A percentile compares a stretch with the other conserved stretches of the same genome.
These are phyloP conservation scores for Siniperca chuatsi DNA, from an alignment of 2,113 vertebrate genomes.

Conservation along the genomic window DNA sequence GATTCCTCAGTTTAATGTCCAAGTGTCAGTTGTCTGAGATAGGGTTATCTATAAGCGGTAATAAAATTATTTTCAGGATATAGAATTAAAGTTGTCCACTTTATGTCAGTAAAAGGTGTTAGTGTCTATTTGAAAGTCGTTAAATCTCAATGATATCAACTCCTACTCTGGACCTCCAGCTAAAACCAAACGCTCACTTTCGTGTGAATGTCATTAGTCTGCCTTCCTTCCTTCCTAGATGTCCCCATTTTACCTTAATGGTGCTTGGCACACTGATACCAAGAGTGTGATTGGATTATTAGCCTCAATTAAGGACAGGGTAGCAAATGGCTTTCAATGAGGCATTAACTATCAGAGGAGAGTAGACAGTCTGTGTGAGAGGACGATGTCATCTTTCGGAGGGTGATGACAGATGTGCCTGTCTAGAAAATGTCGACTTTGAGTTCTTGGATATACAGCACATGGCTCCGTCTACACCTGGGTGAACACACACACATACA, in stretches of 20 bases:
- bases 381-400: constrained; percentile 53
- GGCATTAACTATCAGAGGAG: constrained; percentile 71
- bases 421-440: constrained; percentile 31
- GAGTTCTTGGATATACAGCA: constrained; percentile 4
- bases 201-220: constrained; percentile 64
- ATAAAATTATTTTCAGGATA: constrained; percentile 32
- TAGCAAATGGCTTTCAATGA: constrained; percentile 76
- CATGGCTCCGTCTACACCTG: not conserved
- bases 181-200: constrained; percentile 24
- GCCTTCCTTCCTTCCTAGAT: constrained; percentile 46
- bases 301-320: constrained; percentile 78
- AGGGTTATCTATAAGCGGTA: not conserved
- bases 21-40: constrained; percentile 20
- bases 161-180: constrained; percentile 52
- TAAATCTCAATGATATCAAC: constrained; percentile 57
- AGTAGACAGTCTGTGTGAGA: constrained; percentile 45
- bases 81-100: constrained; percentile 48
- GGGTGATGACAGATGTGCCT: constrained; percentile 34
- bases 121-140: constrained; percentile 50
- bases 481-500: constrained; percentile 4
- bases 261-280: constrained; percentile 68
- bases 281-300: constrained; percentile 76
- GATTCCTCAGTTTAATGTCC: not conserved
- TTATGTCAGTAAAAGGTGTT: constrained; percentile 36
- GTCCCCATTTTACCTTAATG: constrained; percentile 76